These are phyloP conservation scores for Nasonia longicornis DNA, from an alignment of 1,140 invertebrate genomes.

Conservation along the genomic window DNA sequence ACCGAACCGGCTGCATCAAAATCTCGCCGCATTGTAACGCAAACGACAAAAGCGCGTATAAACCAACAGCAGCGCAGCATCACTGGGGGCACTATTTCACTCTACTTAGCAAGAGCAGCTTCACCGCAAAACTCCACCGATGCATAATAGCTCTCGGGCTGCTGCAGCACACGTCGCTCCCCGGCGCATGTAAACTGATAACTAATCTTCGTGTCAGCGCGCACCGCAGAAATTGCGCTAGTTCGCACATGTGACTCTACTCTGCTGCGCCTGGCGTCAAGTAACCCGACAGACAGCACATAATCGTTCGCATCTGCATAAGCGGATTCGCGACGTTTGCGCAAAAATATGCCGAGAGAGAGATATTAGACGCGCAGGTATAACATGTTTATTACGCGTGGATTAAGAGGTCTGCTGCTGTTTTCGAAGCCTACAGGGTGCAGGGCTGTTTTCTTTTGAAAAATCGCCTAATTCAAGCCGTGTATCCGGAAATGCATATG, in stretches of 20 bases:
- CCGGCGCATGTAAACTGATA: constrained; percentile 52
- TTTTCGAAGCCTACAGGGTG: too few relatives aligned
- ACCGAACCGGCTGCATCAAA: too few relatives aligned
- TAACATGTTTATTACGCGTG: neutral
- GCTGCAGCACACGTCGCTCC: neutral
- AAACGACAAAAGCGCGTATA: neutral
- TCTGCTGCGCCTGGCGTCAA: constrained; percentile 28
- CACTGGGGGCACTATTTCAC: neutral
- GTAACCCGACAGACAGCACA: constrained; percentile 47
- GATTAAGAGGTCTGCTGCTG: neutral
- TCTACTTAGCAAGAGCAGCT: neutral
- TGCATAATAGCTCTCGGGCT: neutral
- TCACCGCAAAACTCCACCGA: neutral
- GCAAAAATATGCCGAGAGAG: neutral
- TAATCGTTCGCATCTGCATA: constrained; percentile 52
- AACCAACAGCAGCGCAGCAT: neutral
- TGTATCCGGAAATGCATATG: neutral
- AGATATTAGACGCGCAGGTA: neutral
- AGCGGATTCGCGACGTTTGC: constrained; percentile 44
- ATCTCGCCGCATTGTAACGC: too few relatives aligned
- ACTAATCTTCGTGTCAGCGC: constrained; percentile 49
- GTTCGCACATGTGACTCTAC: neutral
- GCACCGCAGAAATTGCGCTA: constrained; percentile 5
- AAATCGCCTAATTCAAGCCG: too few relatives aligned
- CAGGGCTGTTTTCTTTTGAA: too few relatives aligned